Percentiles rank a stretch among this genome's conserved stretches.
These are phyloP conservation scores for Dasyornis broadbenti DNA, from an alignment of 2,113 vertebrate species.

Conservation along the genomic window DNA sequence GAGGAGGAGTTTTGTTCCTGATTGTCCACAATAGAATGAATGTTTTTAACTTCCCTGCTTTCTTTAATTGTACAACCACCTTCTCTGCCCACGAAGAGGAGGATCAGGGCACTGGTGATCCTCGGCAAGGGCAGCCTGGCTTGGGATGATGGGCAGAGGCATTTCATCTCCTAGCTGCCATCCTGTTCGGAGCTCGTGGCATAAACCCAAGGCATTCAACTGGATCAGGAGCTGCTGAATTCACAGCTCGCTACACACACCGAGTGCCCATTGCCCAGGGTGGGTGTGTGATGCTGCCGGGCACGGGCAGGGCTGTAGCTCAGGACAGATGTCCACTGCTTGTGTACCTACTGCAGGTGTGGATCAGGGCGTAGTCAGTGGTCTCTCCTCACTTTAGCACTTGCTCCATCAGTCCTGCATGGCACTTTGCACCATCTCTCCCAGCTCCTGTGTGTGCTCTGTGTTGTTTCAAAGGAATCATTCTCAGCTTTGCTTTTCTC, in stretches of 20 bases:
- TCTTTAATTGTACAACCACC: not conserved
- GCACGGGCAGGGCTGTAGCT: not conserved
- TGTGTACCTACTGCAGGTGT: not conserved
- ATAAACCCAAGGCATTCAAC: not conserved
- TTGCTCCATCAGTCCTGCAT: not conserved
- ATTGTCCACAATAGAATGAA: not conserved
- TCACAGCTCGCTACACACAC: not conserved
- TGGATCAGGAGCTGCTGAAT: not conserved
- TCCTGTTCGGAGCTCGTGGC: not conserved
- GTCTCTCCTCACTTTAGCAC: not conserved
- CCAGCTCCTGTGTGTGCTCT: fast-evolving
- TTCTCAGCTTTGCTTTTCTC: not conserved
- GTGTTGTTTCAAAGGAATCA: not conserved
- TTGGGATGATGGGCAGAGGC: not conserved
- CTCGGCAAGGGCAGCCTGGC: not conserved
- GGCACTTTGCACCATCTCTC: not conserved
- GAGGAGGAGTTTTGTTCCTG: not conserved
- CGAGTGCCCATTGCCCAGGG: not conserved
- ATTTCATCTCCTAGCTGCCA: not conserved
- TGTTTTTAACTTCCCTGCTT: not conserved
- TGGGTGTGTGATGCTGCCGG: not conserved
- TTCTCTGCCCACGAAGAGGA: not conserved
- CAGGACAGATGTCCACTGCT: not conserved
- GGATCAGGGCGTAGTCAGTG: not conserved
- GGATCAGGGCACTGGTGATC: not conserved